Conservation (phyloP, 2,888 invertebrate genomes). For the Panopea generosa region DNA sequence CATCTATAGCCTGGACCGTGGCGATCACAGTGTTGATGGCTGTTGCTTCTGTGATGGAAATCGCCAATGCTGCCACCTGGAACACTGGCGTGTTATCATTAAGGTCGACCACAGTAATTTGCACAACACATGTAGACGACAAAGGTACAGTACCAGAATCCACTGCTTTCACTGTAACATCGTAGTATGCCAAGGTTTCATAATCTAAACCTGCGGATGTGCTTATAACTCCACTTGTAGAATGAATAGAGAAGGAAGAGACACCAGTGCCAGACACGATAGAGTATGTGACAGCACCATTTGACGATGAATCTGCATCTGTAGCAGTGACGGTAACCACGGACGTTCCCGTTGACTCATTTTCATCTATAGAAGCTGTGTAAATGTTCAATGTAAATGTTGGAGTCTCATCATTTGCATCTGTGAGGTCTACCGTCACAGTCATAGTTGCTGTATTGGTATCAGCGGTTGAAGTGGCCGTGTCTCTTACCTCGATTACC, state of each 20-base stretch:
- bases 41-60: constrained; percentile 64
- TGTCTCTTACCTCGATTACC: constrained; percentile 66
- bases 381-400: constrained; percentile 60
- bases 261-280: constrained; percentile 67
- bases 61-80: constrained; percentile 55
- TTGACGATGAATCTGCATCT: constrained; percentile 65
- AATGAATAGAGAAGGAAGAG: constrained; percentile 68
- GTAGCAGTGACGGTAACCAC: constrained; percentile 55
- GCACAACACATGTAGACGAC: constrained; percentile 65
- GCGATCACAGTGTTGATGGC: constrained; percentile 67
- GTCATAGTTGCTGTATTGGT: constrained; percentile 55
- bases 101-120: constrained; percentile 68
- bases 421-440: constrained; percentile 61
- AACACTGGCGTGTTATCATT: constrained; percentile 77
- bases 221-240: constrained; percentile 65
- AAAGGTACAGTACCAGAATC: constrained; percentile 70
- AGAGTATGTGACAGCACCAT: constrained; percentile 69
- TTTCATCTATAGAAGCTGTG: constrained; percentile 65
- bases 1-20: constrained; percentile 68
- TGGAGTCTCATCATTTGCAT: constrained; percentile 73
- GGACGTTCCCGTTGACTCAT: constrained; percentile 40
- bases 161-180: constrained; percentile 66
- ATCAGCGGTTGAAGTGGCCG: constrained; percentile 30
- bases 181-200: constrained; percentile 68
- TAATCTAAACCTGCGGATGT: constrained; percentile 69